Evolutionary conservation across 2,797 vertebrate genomes (phyloP).

Genomic region (Cuniculus paca): DNA sequence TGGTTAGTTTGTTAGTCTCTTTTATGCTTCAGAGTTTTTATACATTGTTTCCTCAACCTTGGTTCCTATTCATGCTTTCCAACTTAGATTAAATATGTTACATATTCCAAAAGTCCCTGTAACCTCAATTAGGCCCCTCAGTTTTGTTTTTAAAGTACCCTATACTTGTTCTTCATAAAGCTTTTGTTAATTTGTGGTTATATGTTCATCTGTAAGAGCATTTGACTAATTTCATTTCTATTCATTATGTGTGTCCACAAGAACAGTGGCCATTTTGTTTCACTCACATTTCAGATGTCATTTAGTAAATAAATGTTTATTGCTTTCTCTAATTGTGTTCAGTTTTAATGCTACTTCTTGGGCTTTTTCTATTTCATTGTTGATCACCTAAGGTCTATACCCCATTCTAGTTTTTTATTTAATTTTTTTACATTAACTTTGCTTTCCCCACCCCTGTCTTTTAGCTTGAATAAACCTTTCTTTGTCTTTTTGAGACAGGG

Average conservation of each 20-base stretch:
- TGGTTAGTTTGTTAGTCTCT: neutral
- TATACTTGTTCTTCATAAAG: neutral
- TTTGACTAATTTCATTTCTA: neutral
- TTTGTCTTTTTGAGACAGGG: no score
- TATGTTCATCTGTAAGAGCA: neutral
- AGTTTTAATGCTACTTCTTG: neutral
- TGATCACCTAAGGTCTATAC: neutral
- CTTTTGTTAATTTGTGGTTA: neutral
- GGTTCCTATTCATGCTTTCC: neutral
- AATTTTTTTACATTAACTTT: neutral
- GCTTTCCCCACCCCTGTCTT: neutral
- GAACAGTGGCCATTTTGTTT: neutral
- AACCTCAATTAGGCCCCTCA: neutral
- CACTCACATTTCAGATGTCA: neutral
- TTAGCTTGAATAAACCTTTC: neutral
- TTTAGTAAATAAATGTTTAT: neutral
- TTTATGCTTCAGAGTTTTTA: neutral
- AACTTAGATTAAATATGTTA: neutral
- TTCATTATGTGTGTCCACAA: neutral
- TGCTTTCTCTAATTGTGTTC: neutral
- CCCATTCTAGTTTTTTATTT: neutral
- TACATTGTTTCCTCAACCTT: neutral
- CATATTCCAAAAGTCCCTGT: neutral
- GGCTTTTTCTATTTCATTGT: neutral
- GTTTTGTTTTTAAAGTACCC: neutral